phyloP scores from a whole-genome alignment of 2,888 invertebrate species.

The Hirtodrosophila duncani region DNA sequence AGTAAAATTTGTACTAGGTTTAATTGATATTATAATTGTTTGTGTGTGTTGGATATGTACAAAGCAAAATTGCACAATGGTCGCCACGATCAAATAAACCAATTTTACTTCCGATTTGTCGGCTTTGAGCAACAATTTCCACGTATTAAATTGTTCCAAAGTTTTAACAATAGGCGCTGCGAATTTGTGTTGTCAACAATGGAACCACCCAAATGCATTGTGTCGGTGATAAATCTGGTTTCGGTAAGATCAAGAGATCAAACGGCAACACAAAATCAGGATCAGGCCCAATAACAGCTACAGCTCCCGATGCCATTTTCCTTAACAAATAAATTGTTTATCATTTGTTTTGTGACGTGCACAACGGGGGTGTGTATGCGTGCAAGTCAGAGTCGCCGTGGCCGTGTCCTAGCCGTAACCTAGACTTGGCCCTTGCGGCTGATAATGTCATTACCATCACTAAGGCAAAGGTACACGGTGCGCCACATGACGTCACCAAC shows the following conservation, averaged over 20 bases:
- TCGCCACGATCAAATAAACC: constrained; percentile 17
- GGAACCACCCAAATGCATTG: constrained; percentile 63
- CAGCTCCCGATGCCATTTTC: constrained; percentile 28
- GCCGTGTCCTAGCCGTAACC: constrained; percentile 40
- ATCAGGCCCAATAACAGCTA: constrained; percentile 25
- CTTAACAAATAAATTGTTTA: constrained; percentile 69
- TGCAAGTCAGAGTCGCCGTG: constrained; percentile 23
- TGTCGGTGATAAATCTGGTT: constrained; percentile 52
- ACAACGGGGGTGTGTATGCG: constrained; percentile 38
- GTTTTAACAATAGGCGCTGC: constrained; percentile 16
- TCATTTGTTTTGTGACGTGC: constrained; percentile 72
- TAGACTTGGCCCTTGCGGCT: too few relatives aligned
- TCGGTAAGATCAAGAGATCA: constrained; percentile 50
- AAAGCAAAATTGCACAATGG: constrained; percentile 11
- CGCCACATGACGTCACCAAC: constrained; percentile 64
- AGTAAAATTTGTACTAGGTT: too few relatives aligned
- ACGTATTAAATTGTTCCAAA: constrained; percentile 69
- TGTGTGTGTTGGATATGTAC: too few relatives aligned
- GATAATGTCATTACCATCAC: constrained; percentile 67
- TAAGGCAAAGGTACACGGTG: constrained; percentile 33
- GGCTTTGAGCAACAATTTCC: constrained; percentile 43
- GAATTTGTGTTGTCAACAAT: constrained; percentile 51
- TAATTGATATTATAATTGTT: too few relatives aligned
- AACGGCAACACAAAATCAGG: constrained; percentile 38
- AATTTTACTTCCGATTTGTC: constrained; percentile 63